Evolutionary conservation across 2,888 invertebrate genomes (phyloP).

Genomic region (Aleiodes alternator): DNA sequence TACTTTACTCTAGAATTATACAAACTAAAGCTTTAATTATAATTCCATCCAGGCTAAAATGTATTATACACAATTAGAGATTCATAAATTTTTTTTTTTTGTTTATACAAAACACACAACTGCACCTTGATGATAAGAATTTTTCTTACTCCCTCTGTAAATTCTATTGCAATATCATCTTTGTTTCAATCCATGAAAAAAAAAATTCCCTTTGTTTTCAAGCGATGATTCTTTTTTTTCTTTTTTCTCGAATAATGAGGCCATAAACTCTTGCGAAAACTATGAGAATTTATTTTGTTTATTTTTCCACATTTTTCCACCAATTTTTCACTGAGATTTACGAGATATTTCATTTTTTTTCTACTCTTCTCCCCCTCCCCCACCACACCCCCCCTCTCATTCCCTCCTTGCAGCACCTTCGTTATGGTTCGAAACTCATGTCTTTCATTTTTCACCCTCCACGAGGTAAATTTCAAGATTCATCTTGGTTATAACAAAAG

Average conservation of each 20-base stretch:
- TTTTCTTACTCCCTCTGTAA: slow-evolving; percentile 2
- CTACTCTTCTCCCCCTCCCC: too few species aligned
- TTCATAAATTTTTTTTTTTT: background rate
- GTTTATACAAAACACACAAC: slow-evolving; percentile 24
- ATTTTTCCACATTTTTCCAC: background rate
- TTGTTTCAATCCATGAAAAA: slow-evolving; percentile 8
- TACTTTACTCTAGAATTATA: background rate
- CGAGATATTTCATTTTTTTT: too few species aligned
- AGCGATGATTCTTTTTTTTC: background rate
- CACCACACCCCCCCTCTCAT: too few species aligned
- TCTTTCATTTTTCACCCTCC: slow-evolving; percentile 10
- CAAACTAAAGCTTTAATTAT: slow-evolving; percentile 18
- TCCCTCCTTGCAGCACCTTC: too few species aligned
- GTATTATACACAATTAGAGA: slow-evolving; percentile 16
- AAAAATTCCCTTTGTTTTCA: slow-evolving; percentile 1
- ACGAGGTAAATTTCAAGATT: slow-evolving; percentile 1
- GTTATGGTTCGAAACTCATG: too few species aligned
- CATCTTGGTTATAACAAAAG: slow-evolving; percentile 19
- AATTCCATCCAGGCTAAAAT: background rate
- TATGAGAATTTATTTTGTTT: slow-evolving; percentile 2
- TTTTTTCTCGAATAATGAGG: background rate
- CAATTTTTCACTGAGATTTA: background rate
- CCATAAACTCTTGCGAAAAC: background rate
- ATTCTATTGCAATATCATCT: slow-evolving; percentile 13
- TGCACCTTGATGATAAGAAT: slow-evolving; percentile 51